Conservation (phyloP, 2,888 invertebrate species). For the Acleris emargana region DNA sequence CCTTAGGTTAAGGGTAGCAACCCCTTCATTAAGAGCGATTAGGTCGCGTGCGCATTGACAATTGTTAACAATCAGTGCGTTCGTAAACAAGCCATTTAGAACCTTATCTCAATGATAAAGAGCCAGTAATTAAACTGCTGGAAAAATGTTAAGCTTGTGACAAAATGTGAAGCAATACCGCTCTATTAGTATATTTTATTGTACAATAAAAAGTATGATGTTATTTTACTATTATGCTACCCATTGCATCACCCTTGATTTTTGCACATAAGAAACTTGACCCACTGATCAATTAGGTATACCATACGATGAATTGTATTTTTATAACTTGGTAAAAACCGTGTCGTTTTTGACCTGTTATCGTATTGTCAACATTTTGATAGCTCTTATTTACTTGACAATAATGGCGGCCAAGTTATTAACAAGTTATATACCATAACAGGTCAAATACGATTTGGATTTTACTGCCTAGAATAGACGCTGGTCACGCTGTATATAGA, state of each 20-base stretch:
- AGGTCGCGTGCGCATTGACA: constrained; percentile 66
- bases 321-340: too few species aligned
- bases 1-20: constrained; percentile 62
- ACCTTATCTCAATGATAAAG: not conserved
- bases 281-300: not conserved
- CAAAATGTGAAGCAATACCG: constrained; percentile 25
- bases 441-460: too few species aligned
- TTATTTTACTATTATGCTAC: constrained; percentile 1
- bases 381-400: too few species aligned
- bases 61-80: constrained; percentile 43
- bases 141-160: constrained; percentile 21
- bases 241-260: not conserved
- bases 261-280: not conserved
- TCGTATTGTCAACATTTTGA: too few species aligned
- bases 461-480: too few species aligned
- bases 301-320: not conserved
- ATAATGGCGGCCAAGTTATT: too few species aligned
- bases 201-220: constrained; percentile 11
- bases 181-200: constrained; percentile 25
- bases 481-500: too few species aligned
- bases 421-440: too few species aligned
- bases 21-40: constrained; percentile 62
- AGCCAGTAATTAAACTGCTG: not conserved
- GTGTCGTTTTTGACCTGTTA: too few species aligned
- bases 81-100: not conserved